Evolutionary conservation across 2,888 invertebrate species (phyloP).

Genomic region (Dendrolimus houi): DNA sequence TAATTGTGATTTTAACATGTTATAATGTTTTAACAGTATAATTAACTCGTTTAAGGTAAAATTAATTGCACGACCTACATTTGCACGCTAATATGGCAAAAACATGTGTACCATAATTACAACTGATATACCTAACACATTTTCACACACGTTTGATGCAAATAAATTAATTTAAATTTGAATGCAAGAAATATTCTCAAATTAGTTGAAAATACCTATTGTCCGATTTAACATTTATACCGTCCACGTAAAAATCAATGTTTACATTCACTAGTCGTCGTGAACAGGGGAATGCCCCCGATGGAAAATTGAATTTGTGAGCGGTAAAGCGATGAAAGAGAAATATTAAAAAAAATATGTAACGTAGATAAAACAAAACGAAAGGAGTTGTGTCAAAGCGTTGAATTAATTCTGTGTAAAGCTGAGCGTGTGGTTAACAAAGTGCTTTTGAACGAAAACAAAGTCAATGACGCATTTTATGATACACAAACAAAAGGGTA

Average conservation of each 20-base stretch:
- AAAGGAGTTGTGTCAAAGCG: background rate
- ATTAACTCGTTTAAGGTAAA: too few relatives aligned
- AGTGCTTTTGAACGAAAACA: conserved; percentile 17
- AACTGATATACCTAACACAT: too few relatives aligned
- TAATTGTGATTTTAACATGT: too few relatives aligned
- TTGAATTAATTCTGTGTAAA: conserved; percentile 9
- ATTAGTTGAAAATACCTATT: too few relatives aligned
- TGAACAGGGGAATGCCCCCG: background rate
- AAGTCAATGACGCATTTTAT: conserved; percentile 10
- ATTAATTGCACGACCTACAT: too few relatives aligned
- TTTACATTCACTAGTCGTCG: background rate
- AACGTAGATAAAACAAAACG: background rate
- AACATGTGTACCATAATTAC: too few relatives aligned
- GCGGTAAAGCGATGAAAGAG: background rate
- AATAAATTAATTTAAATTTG: too few relatives aligned
- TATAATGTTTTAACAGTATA: too few relatives aligned
- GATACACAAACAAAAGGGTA: background rate
- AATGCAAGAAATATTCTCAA: too few relatives aligned
- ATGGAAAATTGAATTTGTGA: too few relatives aligned
- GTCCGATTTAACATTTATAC: background rate
- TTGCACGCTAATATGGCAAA: too few relatives aligned
- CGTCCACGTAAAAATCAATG: background rate
- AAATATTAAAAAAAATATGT: background rate
- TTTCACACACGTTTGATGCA: too few relatives aligned
- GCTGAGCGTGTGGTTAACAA: conserved; percentile 27